These are phyloP conservation scores for Scomber scombrus DNA, from an alignment of 2,113 vertebrate genomes.

Conservation along the genomic window DNA sequence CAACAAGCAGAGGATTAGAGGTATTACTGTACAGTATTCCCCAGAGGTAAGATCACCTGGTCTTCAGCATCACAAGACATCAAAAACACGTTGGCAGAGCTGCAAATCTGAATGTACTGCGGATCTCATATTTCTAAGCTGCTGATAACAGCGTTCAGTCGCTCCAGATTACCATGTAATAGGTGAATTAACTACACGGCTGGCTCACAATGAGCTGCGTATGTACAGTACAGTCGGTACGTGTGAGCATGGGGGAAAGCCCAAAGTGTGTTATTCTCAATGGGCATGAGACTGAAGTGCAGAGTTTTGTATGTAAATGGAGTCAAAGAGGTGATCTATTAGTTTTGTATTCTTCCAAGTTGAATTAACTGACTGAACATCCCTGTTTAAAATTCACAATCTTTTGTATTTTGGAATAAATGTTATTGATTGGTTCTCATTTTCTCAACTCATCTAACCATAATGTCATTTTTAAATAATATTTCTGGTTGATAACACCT, in stretches of 20 bases:
- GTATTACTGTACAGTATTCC: conserved; percentile 44
- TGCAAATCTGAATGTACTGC: conserved; percentile 18
- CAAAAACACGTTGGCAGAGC: conserved; percentile 9
- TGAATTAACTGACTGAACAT: not conserved
- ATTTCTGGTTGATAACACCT: too few species aligned
- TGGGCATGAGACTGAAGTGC: not conserved
- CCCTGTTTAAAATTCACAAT: too few species aligned
- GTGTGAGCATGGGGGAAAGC: not conserved
- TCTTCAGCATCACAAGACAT: conserved; percentile 34
- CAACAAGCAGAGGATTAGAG: conserved; percentile 37
- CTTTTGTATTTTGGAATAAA: too few species aligned
- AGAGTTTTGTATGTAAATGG: not conserved
- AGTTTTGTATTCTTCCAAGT: not conserved
- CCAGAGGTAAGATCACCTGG: conserved; percentile 48
- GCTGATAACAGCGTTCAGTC: conserved; percentile 8
- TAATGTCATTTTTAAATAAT: too few species aligned
- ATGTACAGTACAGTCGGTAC: not conserved
- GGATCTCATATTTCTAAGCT: conserved; percentile 3
- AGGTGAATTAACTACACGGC: not conserved
- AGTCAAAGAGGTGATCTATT: not conserved
- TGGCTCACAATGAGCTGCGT: not conserved
- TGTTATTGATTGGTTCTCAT: too few species aligned
- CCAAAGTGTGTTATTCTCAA: not conserved
- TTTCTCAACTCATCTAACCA: too few species aligned
- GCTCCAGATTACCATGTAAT: conserved; percentile 8